Evolutionary conservation across 2,797 vertebrate genomes (phyloP), one percentile per base, ranked within the genome.

Genomic region (Salarias fasciatus): DNA sequence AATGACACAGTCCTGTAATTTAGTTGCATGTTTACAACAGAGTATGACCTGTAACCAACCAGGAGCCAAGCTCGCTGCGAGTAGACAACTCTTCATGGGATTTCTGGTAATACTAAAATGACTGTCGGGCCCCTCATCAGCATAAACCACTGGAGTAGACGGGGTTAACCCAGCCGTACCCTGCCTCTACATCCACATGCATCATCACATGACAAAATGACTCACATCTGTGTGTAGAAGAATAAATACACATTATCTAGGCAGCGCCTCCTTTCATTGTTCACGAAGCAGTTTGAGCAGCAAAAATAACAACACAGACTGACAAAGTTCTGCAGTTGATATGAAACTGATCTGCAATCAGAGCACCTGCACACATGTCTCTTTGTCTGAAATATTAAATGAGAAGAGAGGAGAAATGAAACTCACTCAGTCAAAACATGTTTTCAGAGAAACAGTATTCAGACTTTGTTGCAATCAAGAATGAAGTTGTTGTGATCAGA

Each of bases 1-100:
- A 85, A 63, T 62, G 73, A 79, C 24, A 72, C 67, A 64, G 77
- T 63, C 84, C 80, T 91, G 69, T 91, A 88, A 91, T 93, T 91
- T 89, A 60, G 85, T 73, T 65, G 48, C 67, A 70, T 86, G 84
- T 92, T 89, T 89, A 91, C 79, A 77, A 75, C 77, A 79, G 66
- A 58, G 66, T 70, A 53, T 86, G 82, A 89, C 85, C 77, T 61
- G 68, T 63, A 75, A 84, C 85, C 91, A 89, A 77, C 48, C 77
- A 69, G 74, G 63, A 88, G 79, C 79, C 78, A 61, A 75, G 46
- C 46, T 30, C 53, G 49, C 64, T 70, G 75, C 69, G 68, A 73
- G 71, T 68, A 82, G 71, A 84, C 79, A 77, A 73, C 70, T 77
- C 68, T 73, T 75, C 75, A 66, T 51, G 59, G 81, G 80, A 67